Conservation (phyloP, 2,113 vertebrate genomes). For the Microcebus ravelobensis region DNA sequence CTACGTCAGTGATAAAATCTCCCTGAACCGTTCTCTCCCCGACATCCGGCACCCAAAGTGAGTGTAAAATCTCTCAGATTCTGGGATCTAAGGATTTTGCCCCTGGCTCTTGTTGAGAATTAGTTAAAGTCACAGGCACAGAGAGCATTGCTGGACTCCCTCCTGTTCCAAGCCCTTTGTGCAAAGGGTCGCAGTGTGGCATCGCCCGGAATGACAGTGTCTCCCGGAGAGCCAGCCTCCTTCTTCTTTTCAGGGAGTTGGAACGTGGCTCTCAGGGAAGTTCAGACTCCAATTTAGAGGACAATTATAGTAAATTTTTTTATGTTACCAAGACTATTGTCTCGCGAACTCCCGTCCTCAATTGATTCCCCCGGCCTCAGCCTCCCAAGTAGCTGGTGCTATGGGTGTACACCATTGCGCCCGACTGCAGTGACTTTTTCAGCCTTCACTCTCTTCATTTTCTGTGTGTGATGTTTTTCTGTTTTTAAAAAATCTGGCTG, state of each 20-base stretch:
- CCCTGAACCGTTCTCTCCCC: constrained; percentile 96
- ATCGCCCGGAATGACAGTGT: rapidly evolving
- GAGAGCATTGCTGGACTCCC: neutral
- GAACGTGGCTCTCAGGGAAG: neutral
- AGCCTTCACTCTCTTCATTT: neutral
- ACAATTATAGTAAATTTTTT: neutral
- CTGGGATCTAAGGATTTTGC: neutral
- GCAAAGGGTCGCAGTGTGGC: neutral
- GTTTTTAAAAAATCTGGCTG: too few species aligned
- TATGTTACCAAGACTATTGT: too few species aligned
- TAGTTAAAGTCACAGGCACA: neutral
- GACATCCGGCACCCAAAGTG: constrained; percentile 97
- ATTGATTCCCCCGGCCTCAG: too few species aligned
- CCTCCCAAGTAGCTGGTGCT: too few species aligned
- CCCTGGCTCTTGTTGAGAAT: neutral
- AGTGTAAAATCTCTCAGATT: constrained; percentile 80
- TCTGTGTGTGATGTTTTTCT: neutral
- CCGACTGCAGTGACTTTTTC: neutral
- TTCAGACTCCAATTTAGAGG: neutral
- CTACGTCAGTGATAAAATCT: constrained; percentile 97
- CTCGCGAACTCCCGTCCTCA: too few species aligned
- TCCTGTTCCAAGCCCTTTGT: neutral
- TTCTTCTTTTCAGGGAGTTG: neutral
- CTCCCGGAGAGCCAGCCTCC: neutral
- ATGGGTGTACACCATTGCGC: rapidly evolving